Conservation (phyloP, 2,888 invertebrate species). For the Venustoraphidia nigricollis region DNA sequence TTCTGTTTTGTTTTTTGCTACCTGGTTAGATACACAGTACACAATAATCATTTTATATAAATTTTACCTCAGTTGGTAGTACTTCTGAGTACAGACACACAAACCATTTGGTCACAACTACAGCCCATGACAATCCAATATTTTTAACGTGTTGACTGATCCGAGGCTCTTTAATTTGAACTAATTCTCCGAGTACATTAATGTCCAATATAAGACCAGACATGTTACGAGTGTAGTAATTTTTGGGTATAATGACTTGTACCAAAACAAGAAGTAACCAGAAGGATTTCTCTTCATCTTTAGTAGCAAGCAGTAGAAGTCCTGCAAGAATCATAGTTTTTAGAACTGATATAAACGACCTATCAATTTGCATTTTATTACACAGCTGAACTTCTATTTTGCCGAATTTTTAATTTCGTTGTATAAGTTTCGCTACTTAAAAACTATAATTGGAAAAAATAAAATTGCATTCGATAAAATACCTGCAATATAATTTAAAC, state of each 20-base stretch:
- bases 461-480: slow-evolving; percentile 2
- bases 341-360: background rate
- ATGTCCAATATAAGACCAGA: slow-evolving; percentile 77
- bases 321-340: slow-evolving; percentile 29
- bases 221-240: slow-evolving; percentile 83
- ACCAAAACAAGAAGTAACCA: slow-evolving; percentile 85
- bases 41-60: slow-evolving; percentile 5
- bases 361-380: too few species aligned
- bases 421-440: too few species aligned
- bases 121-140: slow-evolving; percentile 76
- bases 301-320: slow-evolving; percentile 67
- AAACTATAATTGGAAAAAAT: background rate
- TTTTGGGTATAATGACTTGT: slow-evolving; percentile 70
- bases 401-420: too few species aligned
- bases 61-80: slow-evolving; percentile 63
- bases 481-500: slow-evolving; percentile 83
- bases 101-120: slow-evolving; percentile 91
- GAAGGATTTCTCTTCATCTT: slow-evolving; percentile 81
- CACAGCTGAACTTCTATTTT: too few species aligned
- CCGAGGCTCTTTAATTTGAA: slow-evolving; percentile 66
- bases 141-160: slow-evolving; percentile 66
- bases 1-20: background rate
- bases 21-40: background rate
- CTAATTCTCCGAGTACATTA: slow-evolving; percentile 74
- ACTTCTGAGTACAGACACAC: slow-evolving; percentile 89